A percentile compares a stretch with the other conserved stretches of the same genome.
Evolutionary conservation across 2,888 invertebrate species (phyloP).

Genomic region (Frankliniella fusca): DNA sequence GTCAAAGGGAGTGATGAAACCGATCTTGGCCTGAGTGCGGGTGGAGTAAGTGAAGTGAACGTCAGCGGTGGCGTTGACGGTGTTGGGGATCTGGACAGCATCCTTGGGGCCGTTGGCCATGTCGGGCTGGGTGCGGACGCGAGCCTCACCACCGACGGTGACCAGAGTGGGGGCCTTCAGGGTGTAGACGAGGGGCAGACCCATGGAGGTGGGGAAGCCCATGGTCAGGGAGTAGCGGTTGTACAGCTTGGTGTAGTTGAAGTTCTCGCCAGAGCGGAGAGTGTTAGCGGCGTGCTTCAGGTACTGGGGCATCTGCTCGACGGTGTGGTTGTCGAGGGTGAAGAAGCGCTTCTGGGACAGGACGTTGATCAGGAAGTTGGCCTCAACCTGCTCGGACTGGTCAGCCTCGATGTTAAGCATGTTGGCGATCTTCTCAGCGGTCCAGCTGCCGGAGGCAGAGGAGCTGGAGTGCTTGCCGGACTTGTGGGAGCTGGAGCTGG

Average conservation of each 20-base stretch:
- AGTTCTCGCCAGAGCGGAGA: constrained; percentile 51
- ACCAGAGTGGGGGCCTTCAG: constrained; percentile 57
- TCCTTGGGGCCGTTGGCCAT: constrained; percentile 37
- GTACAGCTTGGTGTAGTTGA: constrained; percentile 58
- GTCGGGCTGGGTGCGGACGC: constrained; percentile 48
- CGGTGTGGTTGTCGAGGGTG: constrained; percentile 54
- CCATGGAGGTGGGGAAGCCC: constrained; percentile 66
- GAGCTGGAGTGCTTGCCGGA: neutral
- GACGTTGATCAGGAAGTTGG: constrained; percentile 50
- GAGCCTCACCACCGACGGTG: constrained; percentile 52
- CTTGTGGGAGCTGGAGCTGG: constrained; percentile 34
- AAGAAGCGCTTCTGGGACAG: constrained; percentile 51
- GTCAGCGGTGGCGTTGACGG: constrained; percentile 50
- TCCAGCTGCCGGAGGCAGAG: constrained; percentile 43
- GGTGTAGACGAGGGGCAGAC: constrained; percentile 64
- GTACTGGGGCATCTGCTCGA: constrained; percentile 50
- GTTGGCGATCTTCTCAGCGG: constrained; percentile 55
- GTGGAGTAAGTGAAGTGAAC: constrained; percentile 49
- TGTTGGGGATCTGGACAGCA: constrained; percentile 43
- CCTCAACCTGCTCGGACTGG: constrained; percentile 56
- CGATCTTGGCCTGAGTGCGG: constrained; percentile 58
- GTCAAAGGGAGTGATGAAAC: constrained; percentile 62
- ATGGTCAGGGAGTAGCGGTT: constrained; percentile 57
- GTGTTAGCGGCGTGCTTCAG: constrained; percentile 47
- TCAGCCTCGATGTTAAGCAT: constrained; percentile 56